Conservation (phyloP, 2,797 vertebrate genomes). For the Crenuchus spilurus region DNA sequence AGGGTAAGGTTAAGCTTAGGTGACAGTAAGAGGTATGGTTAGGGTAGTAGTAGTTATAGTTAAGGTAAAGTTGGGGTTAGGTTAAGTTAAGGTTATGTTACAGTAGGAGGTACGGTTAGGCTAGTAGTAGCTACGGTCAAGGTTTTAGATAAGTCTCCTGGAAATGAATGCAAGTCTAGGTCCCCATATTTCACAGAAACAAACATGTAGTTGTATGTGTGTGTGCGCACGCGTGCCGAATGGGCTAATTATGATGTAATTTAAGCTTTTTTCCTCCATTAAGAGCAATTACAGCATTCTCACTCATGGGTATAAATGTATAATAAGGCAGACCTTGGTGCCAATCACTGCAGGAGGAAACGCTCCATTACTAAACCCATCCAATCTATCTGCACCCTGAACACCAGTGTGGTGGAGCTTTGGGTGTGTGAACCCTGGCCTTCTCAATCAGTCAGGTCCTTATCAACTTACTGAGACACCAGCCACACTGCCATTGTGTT, state of each 20-base stretch:
- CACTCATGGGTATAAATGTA: conserved; percentile 52
- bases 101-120: too few species aligned
- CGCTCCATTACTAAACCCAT: conserved; percentile 52
- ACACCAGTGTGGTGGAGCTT: conserved; percentile 45
- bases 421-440: conserved; percentile 16
- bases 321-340: conserved; percentile 63
- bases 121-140: too few species aligned
- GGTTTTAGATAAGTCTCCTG: too few species aligned
- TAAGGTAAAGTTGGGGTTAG: too few species aligned
- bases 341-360: conserved; percentile 55
- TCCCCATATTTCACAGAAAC: too few species aligned
- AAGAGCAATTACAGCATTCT: conserved; percentile 66
- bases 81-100: too few species aligned
- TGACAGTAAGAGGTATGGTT: too few species aligned
- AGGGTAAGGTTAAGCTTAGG: too few species aligned
- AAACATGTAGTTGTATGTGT: background rate
- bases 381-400: conserved; percentile 58
- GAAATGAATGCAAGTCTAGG: too few species aligned
- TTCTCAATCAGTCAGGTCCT: conserved; percentile 41
- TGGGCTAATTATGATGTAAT: conserved; percentile 49
- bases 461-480: conserved; percentile 45
- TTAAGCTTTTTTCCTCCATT: conserved; percentile 58
- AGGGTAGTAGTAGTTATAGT: too few species aligned
- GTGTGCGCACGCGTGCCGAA: conserved; percentile 37
- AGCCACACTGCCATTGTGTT: conserved; percentile 37